These are phyloP conservation scores for Nyctereutes procyonoides DNA, from an alignment of 2,113 vertebrate genomes.

Conservation along the genomic window DNA sequence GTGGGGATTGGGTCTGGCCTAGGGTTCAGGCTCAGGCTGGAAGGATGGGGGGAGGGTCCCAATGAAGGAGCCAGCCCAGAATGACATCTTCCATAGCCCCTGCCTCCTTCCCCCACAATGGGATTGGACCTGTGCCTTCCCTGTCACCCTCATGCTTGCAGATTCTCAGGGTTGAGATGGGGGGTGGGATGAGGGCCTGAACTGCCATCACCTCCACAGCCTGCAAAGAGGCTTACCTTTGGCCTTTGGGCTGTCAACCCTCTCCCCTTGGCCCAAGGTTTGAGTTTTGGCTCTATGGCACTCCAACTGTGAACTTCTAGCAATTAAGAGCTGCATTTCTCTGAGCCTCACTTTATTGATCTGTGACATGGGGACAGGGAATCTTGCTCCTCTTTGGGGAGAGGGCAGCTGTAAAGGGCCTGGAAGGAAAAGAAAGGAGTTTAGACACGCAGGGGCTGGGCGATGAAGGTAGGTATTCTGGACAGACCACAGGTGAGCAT, in stretches of 20 bases:
- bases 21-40: neutral
- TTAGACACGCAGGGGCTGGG: neutral
- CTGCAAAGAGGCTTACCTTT: neutral
- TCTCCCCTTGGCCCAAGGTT: neutral
- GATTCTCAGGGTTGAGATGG: neutral
- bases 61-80: accelerated
- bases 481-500: neutral
- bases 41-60: neutral
- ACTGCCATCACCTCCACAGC: neutral
- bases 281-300: neutral
- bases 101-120: accelerated
- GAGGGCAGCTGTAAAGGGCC: neutral
- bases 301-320: neutral
- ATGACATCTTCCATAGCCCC: neutral
- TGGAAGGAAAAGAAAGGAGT: neutral
- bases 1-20: neutral
- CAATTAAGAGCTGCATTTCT: neutral
- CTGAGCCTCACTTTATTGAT: neutral
- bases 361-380: neutral
- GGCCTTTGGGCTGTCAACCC: neutral
- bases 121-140: neutral
- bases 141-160: neutral
- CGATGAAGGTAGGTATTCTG: neutral
- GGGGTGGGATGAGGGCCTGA: accelerated
- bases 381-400: neutral